A percentile compares a stretch with the other conserved stretches of the same genome.
phyloP scores from a whole-genome alignment of 2,797 vertebrate genomes.

The Hirundo rustica region DNA sequence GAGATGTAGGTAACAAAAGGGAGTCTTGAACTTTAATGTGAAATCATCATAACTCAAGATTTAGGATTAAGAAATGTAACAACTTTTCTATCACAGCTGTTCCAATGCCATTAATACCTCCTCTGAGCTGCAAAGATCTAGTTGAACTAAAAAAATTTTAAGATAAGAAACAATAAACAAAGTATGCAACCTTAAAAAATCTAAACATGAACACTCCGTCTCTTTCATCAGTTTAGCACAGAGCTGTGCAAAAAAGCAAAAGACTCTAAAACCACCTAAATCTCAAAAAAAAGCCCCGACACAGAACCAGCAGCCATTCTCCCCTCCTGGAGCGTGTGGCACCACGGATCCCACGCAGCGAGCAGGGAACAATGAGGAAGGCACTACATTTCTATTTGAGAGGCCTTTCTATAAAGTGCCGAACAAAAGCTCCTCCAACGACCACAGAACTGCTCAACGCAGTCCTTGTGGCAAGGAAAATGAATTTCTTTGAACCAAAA shows the following conservation, averaged over 20 bases:
- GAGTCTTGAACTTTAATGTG: not conserved
- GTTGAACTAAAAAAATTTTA: no score
- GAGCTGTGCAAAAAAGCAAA: no score
- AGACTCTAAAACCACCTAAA: no score
- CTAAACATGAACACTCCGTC: no score
- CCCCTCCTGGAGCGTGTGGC: not conserved
- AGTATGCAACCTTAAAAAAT: no score
- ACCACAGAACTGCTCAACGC: not conserved
- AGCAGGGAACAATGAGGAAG: not conserved
- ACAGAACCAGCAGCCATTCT: no score
- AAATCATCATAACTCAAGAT: not conserved
- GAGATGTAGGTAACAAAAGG: not conserved
- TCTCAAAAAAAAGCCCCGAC: no score
- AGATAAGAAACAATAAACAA: no score
- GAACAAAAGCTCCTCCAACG: not conserved
- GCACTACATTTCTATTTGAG: not conserved
- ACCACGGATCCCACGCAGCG: rapidly evolving
- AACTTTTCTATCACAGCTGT: not conserved
- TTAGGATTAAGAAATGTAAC: not conserved
- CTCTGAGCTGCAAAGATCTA: no score
- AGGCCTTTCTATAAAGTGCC: not conserved
- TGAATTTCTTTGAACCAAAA: not conserved
- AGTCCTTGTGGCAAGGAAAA: not conserved
- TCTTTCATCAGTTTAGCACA: no score
- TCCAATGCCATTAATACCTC: not conserved